Evolutionary conservation across 2,797 vertebrate species (phyloP).

Genomic region (Hoplostethus atlanticus): DNA sequence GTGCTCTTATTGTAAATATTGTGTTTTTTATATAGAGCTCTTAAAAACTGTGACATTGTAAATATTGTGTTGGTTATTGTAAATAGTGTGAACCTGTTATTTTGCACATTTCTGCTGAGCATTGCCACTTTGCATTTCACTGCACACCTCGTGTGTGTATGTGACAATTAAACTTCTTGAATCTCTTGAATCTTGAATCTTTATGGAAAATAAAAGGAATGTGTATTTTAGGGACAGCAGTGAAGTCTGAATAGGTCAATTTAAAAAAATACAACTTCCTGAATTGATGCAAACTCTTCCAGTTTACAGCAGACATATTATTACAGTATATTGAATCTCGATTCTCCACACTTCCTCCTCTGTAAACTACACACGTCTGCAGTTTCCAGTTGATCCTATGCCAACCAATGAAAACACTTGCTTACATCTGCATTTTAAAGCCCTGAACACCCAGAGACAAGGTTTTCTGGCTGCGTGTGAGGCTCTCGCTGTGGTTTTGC

Average conservation of each 20-base stretch:
- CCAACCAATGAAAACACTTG: constrained; percentile 25
- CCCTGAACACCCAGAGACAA: constrained; percentile 17
- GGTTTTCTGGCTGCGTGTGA: constrained; percentile 35
- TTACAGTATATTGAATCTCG: constrained; percentile 25
- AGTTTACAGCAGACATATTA: constrained; percentile 35
- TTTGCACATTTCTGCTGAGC: no score
- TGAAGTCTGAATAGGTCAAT: neutral
- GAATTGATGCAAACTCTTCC: constrained; percentile 15
- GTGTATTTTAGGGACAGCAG: constrained; percentile 9
- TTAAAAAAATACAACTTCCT: constrained; percentile 18
- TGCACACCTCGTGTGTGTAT: no score
- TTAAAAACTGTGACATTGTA: no score
- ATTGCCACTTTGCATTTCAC: no score
- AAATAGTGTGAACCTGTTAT: no score
- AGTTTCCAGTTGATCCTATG: constrained; percentile 19
- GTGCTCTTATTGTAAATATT: no score
- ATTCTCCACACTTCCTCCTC: constrained; percentile 27
- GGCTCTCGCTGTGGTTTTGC: constrained; percentile 42
- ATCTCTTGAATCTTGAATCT: no score
- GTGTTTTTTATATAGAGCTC: no score
- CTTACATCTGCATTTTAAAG: constrained; percentile 38
- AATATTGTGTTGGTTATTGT: no score
- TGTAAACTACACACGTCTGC: constrained; percentile 31
- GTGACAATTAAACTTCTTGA: no score
- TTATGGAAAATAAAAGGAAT: constrained; percentile 25